Base-by-base conservation (phyloP, 2,888 invertebrate species). In the Euphydryas editha region DNA sequence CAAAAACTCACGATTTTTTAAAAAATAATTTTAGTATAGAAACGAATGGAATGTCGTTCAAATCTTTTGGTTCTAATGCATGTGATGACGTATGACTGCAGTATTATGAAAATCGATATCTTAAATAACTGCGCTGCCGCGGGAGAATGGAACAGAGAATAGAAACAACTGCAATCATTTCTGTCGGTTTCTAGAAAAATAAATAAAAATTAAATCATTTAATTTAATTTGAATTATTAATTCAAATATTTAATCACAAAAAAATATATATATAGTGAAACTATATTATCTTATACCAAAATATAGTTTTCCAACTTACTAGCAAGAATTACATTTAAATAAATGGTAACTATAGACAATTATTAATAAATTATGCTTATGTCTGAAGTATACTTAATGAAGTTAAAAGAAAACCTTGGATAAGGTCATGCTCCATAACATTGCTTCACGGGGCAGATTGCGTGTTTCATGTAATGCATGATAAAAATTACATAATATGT, bases 401-500 rank as follows among this genome's bases (percentile, higher is more conserved):
- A 63, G 18, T 4, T 44, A 20, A 3, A 30, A 47, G 20, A 17
- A 37, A 62, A 42, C 64, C 67, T 70, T 65, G 59, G 60, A 24
- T 69, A 46, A 69, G 71, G 67, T 69, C 67, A 69, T 62, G 49
- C 58, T 18, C 46, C 51, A 56, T 46, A 62, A 66, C 30, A 54
- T 58, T 61, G 51, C 68, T 63, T 63, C 68, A 65, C 67, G 67
- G 64, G 67, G 58, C 62, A 69, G 70, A 73, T 70, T 70, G 71
- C 74, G 74, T 76, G 73, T 68, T 62, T 65, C 67, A 24, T 61
- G 64, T 70, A 65, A 71, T 73, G 72, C 73, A 81, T 80, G 83
- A 82, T 81, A 82, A 82, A 84, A 86, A 87, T 88, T 83, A 84
- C 83, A 83, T 81, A 81, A 86, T 86, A 82, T 81, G 84, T 88